phyloP scores from a whole-genome alignment of 1,140 invertebrate genomes.

The Trachymyrmex septentrionalis region DNA sequence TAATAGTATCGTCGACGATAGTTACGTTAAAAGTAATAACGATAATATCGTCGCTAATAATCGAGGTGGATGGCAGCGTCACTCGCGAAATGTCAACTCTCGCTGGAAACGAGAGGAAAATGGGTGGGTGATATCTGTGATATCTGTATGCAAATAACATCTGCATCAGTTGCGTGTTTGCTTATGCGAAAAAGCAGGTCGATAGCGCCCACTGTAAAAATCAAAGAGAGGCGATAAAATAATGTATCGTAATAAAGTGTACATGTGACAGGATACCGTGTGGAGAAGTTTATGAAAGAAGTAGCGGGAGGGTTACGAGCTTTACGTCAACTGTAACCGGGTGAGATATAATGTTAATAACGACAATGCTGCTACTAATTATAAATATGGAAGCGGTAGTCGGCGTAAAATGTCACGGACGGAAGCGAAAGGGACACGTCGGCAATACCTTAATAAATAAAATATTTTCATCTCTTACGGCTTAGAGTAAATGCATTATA shows the following conservation, averaged over 20 bases:
- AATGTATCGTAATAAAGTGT: background rate
- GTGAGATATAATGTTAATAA: conserved; percentile 6
- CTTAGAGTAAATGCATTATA: background rate
- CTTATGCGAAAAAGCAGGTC: conserved; percentile 10
- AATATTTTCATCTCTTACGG: background rate
- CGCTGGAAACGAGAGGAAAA: background rate
- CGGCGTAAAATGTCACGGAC: conserved; percentile 27
- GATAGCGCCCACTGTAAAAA: background rate
- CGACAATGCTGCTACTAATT: conserved; percentile 13
- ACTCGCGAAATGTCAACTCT: conserved; percentile 37
- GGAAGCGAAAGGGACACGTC: background rate
- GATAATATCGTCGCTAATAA: conserved; percentile 43
- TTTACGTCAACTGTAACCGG: conserved; percentile 4
- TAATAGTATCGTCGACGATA: conserved; percentile 41
- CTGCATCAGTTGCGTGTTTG: background rate
- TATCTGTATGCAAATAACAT: background rate
- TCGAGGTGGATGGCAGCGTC: conserved; percentile 8
- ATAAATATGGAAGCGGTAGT: conserved; percentile 25
- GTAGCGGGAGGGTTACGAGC: conserved; percentile 4
- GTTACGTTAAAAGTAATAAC: conserved; percentile 54
- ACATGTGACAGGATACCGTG: background rate
- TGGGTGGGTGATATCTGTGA: background rate
- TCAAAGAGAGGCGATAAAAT: conserved; percentile 7
- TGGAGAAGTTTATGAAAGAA: conserved; percentile 5
- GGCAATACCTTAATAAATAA: background rate